Percentiles rank a stretch among this genome's conserved stretches.
Evolutionary conservation across 2,888 invertebrate species (phyloP).

Genomic region (Notodonta dromedarius): DNA sequence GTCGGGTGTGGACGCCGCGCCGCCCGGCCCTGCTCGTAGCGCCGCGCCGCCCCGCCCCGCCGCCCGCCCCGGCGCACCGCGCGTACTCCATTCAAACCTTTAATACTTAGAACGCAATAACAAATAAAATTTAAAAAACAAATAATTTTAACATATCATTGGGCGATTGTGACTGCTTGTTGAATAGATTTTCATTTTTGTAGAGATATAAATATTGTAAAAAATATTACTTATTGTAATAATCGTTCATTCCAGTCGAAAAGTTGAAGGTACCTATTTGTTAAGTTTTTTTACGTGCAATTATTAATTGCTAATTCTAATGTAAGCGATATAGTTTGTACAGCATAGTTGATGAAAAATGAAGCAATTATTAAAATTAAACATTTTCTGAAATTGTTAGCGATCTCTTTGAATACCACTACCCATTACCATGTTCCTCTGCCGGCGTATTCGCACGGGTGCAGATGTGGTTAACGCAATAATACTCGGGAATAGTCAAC

Average conservation of each 20-base stretch:
- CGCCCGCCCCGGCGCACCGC: slow-evolving; percentile 32
- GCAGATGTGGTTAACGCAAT: neutral
- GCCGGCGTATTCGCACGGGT: neutral
- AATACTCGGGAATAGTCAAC: slow-evolving; percentile 54
- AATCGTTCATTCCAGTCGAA: slow-evolving; percentile 84
- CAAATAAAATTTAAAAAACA: slow-evolving; percentile 49
- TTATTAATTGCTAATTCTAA: slow-evolving; percentile 84
- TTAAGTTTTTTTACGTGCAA: slow-evolving; percentile 85
- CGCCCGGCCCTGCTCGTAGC: slow-evolving; percentile 30
- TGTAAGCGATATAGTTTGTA: slow-evolving; percentile 84
- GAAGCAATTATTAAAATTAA: slow-evolving; percentile 84
- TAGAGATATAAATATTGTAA: slow-evolving; percentile 81
- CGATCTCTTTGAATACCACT: slow-evolving; percentile 32
- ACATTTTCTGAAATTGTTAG: slow-evolving; percentile 79
- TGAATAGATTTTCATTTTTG: slow-evolving; percentile 78
- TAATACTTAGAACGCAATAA: slow-evolving; percentile 78
- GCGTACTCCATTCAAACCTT: slow-evolving; percentile 29
- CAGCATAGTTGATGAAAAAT: slow-evolving; percentile 81
- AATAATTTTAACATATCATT: slow-evolving; percentile 85
- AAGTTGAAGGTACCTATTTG: slow-evolving; percentile 83
- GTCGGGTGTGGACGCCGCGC: neutral
- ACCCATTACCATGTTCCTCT: neutral
- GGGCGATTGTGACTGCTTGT: slow-evolving; percentile 85
- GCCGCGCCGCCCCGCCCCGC: slow-evolving; percentile 34
- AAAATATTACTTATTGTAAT: slow-evolving; percentile 77